Evolutionary conservation across 1,140 invertebrate genomes (phyloP).

Genomic region (Mercenaria mercenaria): DNA sequence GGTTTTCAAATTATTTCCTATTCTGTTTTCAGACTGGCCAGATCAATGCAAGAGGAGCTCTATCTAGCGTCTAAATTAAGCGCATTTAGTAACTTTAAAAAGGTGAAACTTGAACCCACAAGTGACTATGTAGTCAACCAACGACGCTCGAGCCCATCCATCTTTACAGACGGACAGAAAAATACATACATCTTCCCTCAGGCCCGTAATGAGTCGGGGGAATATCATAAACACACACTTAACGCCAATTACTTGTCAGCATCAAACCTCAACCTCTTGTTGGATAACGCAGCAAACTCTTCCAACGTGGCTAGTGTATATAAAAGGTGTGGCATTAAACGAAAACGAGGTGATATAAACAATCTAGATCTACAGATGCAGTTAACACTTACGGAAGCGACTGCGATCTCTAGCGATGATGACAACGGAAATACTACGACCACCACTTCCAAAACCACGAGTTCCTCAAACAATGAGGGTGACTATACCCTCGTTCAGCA

Average conservation of each 20-base stretch:
- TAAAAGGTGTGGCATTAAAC: slow-evolving; percentile 81
- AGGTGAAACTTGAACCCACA: slow-evolving; percentile 81
- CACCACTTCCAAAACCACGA: slow-evolving; percentile 89
- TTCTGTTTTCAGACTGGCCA: slow-evolving; percentile 64
- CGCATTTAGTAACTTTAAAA: slow-evolving; percentile 83
- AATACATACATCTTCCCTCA: slow-evolving; percentile 72
- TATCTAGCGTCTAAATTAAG: slow-evolving; percentile 81
- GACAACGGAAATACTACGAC: slow-evolving; percentile 88
- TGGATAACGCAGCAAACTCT: slow-evolving; percentile 57
- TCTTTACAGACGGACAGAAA: slow-evolving; percentile 65
- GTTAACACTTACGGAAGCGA: slow-evolving; percentile 80
- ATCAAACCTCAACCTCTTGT: slow-evolving; percentile 58
- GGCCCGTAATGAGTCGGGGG: slow-evolving; percentile 76
- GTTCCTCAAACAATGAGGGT: slow-evolving; percentile 90
- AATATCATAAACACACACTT: slow-evolving; percentile 65
- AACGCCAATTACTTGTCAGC: slow-evolving; percentile 62
- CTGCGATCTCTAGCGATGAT: slow-evolving; percentile 84
- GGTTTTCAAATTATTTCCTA: too few species aligned
- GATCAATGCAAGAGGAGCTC: slow-evolving; percentile 83
- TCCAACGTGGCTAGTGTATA: slow-evolving; percentile 65
- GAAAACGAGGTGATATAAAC: slow-evolving; percentile 80
- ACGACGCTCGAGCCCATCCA: slow-evolving; percentile 39
- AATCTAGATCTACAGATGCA: slow-evolving; percentile 81
- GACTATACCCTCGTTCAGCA: slow-evolving; percentile 99
- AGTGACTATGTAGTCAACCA: slow-evolving; percentile 81